Percentiles rank a stretch among this genome's conserved stretches.
Evolutionary conservation across 2,888 invertebrate species (phyloP).

Genomic region (Amblyjoppa fuscipennis): DNA sequence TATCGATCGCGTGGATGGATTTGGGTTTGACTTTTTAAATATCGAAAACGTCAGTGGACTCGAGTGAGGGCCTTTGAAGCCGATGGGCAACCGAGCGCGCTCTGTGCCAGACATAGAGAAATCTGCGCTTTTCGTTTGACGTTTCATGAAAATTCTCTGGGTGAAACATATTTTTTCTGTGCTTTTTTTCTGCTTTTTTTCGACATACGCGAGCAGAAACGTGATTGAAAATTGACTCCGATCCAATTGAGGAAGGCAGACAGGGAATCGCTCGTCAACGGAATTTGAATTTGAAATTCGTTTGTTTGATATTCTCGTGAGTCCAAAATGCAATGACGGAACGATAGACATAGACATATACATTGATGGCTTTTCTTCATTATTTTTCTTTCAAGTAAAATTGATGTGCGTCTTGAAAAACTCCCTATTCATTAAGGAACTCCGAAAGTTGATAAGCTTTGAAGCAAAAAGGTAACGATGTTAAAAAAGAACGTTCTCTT

Average conservation of each 20-base stretch:
- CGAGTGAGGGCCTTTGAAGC: constrained; percentile 72
- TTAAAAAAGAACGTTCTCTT: too few relatives aligned
- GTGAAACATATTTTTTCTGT: constrained; percentile 40
- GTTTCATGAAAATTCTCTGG: constrained; percentile 75
- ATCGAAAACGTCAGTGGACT: constrained; percentile 39
- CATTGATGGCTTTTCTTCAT: not conserved
- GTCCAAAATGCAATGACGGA: not conserved
- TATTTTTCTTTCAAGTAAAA: too few relatives aligned
- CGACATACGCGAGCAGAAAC: constrained; percentile 46
- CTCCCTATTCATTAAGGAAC: too few relatives aligned
- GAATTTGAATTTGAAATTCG: constrained; percentile 15
- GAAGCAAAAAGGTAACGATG: too few relatives aligned
- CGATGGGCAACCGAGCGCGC: constrained; percentile 70
- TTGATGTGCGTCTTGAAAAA: too few relatives aligned
- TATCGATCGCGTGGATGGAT: constrained; percentile 15
- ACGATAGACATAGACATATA: not conserved
- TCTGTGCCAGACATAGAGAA: constrained; percentile 72
- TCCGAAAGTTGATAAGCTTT: too few relatives aligned
- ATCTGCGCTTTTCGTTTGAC: constrained; percentile 75
- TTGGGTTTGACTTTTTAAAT: constrained; percentile 48
- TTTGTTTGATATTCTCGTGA: constrained; percentile 20
- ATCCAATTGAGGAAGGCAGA: constrained; percentile 39
- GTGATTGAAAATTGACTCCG: constrained; percentile 74
- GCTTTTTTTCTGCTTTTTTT: constrained; percentile 29
- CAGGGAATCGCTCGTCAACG: constrained; percentile 21